Conservation (phyloP, 2,888 invertebrate genomes). For the Emesis furor region DNA sequence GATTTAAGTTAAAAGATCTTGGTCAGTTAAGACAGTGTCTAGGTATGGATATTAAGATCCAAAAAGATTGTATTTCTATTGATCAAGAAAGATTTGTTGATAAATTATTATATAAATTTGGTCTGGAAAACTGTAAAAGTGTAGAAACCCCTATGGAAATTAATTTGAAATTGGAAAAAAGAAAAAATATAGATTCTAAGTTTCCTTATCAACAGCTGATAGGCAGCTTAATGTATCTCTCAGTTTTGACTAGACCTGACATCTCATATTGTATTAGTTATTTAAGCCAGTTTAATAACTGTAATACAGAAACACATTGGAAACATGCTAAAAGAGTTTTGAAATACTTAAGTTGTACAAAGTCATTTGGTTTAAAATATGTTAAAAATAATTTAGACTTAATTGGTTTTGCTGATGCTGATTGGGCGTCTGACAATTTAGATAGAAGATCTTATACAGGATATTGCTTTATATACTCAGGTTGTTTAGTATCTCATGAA, state of each 20-base stretch:
- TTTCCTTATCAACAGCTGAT: constrained; percentile 17
- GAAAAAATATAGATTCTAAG: constrained; percentile 26
- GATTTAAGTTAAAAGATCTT: constrained; percentile 52
- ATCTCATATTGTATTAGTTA: constrained; percentile 24
- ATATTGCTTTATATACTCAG: constrained; percentile 21
- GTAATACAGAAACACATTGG: constrained; percentile 41
- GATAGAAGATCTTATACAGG: constrained; percentile 9
- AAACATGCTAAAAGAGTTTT: constrained; percentile 41
- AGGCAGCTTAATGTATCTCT: no score
- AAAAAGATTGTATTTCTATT: no score
- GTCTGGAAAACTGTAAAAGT: not conserved
- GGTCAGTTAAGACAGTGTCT: constrained; percentile 61
- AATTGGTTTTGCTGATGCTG: constrained; percentile 51
- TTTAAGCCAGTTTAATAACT: constrained; percentile 37
- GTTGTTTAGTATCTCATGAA: constrained; percentile 36
- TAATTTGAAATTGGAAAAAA: constrained; percentile 31
- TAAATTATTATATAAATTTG: no score
- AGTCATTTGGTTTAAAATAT: constrained; percentile 40
- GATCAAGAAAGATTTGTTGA: no score
- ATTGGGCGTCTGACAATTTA: constrained; percentile 39
- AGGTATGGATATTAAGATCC: constrained; percentile 43
- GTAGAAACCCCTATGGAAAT: constrained; percentile 39
- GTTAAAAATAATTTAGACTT: constrained; percentile 31
- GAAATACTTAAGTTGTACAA: constrained; percentile 46
- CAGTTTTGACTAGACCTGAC: constrained; percentile 4